phyloP scores from a whole-genome alignment of 2,113 vertebrate genomes.

The Caloenas nicobarica region DNA sequence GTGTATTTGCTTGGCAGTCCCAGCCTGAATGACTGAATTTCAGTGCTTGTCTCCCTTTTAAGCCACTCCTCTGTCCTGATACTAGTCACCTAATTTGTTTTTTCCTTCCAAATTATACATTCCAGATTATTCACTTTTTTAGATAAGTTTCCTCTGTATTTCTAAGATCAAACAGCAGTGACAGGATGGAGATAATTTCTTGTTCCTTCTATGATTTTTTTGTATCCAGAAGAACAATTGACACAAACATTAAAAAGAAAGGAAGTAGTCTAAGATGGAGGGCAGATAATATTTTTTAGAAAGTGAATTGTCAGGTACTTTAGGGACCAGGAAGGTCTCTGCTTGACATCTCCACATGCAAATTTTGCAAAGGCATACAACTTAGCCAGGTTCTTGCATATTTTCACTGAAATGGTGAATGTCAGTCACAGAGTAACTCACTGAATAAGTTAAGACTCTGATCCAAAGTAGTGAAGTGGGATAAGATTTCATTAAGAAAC shows the following conservation, averaged over 20 bases:
- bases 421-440: not conserved
- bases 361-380: not conserved
- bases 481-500: not conserved
- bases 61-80: not conserved
- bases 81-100: not conserved
- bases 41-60: not conserved
- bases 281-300: not conserved
- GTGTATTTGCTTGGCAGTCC: fast-evolving
- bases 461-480: not conserved
- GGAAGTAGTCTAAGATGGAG: not conserved
- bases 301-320: not conserved
- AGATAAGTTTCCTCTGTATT: not conserved
- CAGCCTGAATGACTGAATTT: fast-evolving
- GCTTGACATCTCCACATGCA: not conserved
- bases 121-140: not conserved
- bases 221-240: not conserved
- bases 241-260: not conserved
- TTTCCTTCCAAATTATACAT: not conserved
- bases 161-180: not conserved
- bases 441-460: not conserved
- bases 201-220: not conserved
- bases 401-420: not conserved
- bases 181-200: not conserved
- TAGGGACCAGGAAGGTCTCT: not conserved
- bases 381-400: not conserved